Evolutionary conservation across 2,888 invertebrate species (phyloP), one percentile per base, ranked within the genome.

Genomic region (Agonopterix subpropinquella): DNA sequence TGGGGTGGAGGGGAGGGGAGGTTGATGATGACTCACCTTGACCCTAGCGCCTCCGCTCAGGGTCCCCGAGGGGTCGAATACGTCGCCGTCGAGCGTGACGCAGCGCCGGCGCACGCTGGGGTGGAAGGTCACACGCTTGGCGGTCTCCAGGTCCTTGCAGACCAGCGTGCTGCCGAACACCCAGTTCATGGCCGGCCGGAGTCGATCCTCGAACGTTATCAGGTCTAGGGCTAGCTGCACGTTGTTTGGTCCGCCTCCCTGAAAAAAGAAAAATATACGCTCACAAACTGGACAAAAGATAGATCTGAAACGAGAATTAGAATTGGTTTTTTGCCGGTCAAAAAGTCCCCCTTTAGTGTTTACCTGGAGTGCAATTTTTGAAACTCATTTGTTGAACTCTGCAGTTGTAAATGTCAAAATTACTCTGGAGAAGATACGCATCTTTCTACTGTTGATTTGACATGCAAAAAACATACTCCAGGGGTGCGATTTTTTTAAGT

Each of bases 51-150:
- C 99, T 66, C 99, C 99, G 49, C 96, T 93, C 37, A 99, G 88
- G 8, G 94, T 94, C 62, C 99, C 99, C 47, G 93, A 89, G 0
- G 99, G 98, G 82, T 98, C 97, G 59, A 95, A 94, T 37, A 95
- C 92, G 76, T 99, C 98, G 0, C 99, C 99, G 58, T 96, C 96
- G 4, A 96, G 78, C 1, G 99, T 98, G 15, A 99, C 96, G 67
- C 92, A 92, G 54, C 92, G 92, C 39, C 90, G 90, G 59, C 87
- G 84, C 51, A 96, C 92, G 45, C 84, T 78, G 9, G 89, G 89
- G 77, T 97, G 91, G 80, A 94, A 97, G 4, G 96, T 93, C 3
- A 98, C 92, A 77, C 91, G 90, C 73, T 92, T 93, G 35, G 98
- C 98, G 28, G 91, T 87, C 41, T 94, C 91, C 82, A 97, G 91